Evolutionary conservation across 2,113 vertebrate genomes (phyloP).

Genomic region (Formicarius rufipectus): DNA sequence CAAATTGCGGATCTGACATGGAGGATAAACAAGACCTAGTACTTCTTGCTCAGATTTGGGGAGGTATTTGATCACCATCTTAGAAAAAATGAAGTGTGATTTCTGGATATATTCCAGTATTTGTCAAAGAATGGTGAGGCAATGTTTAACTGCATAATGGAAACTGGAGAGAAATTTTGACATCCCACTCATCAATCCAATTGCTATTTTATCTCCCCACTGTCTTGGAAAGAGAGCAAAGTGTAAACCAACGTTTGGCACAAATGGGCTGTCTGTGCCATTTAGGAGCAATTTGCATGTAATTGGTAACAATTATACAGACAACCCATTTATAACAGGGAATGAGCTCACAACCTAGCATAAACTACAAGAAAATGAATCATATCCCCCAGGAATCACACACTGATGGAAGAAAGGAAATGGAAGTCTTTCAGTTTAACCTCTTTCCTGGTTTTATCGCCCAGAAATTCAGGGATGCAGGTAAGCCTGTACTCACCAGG

Average conservation of each 20-base stretch:
- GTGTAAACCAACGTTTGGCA: conserved; percentile 66
- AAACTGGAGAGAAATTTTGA: conserved; percentile 51
- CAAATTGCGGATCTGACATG: conserved; percentile 43
- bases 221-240: conserved; percentile 67
- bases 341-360: conserved; percentile 35
- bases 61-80: conserved; percentile 44
- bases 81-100: conserved; percentile 68
- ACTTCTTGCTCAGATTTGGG: conserved; percentile 10
- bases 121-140: conserved; percentile 51
- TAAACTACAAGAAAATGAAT: conserved; percentile 14
- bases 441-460: not conserved
- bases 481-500: not conserved
- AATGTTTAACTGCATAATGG: conserved; percentile 67
- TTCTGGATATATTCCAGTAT: conserved; percentile 56
- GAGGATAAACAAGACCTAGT: conserved; percentile 24
- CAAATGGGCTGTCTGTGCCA: conserved; percentile 62
- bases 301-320: conserved; percentile 65
- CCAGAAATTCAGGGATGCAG: not conserved
- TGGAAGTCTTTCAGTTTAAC: not conserved
- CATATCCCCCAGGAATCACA: conserved; percentile 1
- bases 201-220: conserved; percentile 70
- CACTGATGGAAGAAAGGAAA: conserved; percentile 19
- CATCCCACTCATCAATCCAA: conserved; percentile 55
- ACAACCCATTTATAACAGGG: conserved; percentile 46
- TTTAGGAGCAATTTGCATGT: conserved; percentile 59